Base-by-base conservation (phyloP, 1,140 invertebrate species). In the Popillia japonica region DNA sequence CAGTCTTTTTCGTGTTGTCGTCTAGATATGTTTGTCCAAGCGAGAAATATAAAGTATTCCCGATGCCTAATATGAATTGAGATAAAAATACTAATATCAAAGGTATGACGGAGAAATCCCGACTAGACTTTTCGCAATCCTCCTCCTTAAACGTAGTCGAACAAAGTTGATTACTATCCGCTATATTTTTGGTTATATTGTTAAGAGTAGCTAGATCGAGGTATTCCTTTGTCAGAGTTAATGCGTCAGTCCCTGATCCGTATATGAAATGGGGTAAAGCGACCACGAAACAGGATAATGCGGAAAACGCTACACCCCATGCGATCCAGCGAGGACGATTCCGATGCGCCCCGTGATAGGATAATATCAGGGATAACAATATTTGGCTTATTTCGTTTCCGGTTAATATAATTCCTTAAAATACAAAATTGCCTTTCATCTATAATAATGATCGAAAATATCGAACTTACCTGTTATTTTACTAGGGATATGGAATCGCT, bases 381-480 rank as follows among this genome's bases (percentile, higher is more conserved):
- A 92, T 92, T 85, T 93, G 91, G 76, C 91, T 92, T 81, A 93
- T 90, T 87, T 93, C 92, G 86, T 94, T 93, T 23, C 92, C 92
- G 68, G 92, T 92, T 79, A 42, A 77, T 72, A 77, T 73, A 48
- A 72, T 75, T 73, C 74, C 76, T 75, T n/a, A 44, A 48, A 48
- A 48, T 73, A 78, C 48, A 76, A 78, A 48, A 48, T 14, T 4
- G 6, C 34, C 44, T 78, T 44, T 42, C 61, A 64, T 41, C 73
- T 20, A 77, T 76, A 79, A 64, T 72, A 93, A 82, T 48, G 42
- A 73, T 76, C 74, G 72, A 76, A 78, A n/a, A 77, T 10, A 11
- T 77, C 11, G 22, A 77, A 92, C 64, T 68, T 68, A 68, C 64
- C 64, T 7, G 64, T 92, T 3, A 91, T 91, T 84, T 90, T 90